Evolutionary conservation across 2,888 invertebrate genomes (phyloP).

Genomic region (Chrysodeixis includens): DNA sequence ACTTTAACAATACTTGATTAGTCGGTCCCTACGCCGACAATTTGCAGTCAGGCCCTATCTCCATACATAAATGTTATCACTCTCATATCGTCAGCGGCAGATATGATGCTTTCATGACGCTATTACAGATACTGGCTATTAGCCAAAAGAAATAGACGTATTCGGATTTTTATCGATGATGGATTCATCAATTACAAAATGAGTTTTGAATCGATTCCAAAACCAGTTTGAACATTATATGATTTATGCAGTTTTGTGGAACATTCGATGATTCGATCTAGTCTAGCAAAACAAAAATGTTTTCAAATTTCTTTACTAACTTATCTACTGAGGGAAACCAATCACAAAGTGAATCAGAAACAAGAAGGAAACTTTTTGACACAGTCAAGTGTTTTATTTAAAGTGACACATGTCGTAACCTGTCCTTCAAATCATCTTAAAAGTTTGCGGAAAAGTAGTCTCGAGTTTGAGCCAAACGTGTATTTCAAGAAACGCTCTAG

Average conservation of each 20-base stretch:
- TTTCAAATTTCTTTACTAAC: no score
- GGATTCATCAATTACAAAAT: constrained; percentile 17
- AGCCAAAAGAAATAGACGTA: constrained; percentile 48
- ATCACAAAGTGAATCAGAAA: background rate
- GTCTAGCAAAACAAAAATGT: no score
- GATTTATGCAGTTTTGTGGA: no score
- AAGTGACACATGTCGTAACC: background rate
- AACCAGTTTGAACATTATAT: background rate
- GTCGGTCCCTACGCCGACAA: constrained; percentile 17
- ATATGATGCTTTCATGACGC: constrained; percentile 38
- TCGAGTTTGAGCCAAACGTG: constrained; percentile 5
- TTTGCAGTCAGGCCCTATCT: constrained; percentile 15
- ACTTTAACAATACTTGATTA: constrained; percentile 50
- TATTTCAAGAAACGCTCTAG: constrained; percentile 3
- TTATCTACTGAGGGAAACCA: background rate
- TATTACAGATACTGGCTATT: constrained; percentile 40
- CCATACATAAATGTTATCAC: constrained; percentile 31
- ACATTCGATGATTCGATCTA: no score
- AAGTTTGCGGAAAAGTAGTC: constrained; percentile 2
- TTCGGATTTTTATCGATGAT: constrained; percentile 34
- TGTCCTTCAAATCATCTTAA: background rate
- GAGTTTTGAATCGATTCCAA: constrained; percentile 24
- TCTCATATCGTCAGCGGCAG: constrained; percentile 36
- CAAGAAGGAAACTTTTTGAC: background rate
- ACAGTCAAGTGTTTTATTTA: background rate